These are phyloP conservation scores for Listrodromus nycthemerus DNA, from an alignment of 2,888 invertebrate species.

Conservation along the genomic window DNA sequence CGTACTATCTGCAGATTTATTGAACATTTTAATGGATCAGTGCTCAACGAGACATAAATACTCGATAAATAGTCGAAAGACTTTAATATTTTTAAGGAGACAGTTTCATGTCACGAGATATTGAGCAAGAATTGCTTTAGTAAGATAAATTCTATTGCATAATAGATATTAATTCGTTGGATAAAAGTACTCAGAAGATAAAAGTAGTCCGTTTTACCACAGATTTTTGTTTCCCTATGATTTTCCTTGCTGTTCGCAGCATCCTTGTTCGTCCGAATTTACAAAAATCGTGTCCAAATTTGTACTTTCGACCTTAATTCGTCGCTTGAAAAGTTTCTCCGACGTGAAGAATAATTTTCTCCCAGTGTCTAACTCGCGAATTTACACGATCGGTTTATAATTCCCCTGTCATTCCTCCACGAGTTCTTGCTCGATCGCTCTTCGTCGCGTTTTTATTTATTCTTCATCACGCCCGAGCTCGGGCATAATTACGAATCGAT, in stretches of 20 bases:
- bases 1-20: background rate
- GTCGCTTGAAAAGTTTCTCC: no score
- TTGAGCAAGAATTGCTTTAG: background rate
- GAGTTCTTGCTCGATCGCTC: constrained; percentile 17
- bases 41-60: background rate
- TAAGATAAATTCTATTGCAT: background rate
- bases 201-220: background rate
- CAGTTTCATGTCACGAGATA: background rate
- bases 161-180: no score
- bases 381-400: background rate
- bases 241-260: background rate
- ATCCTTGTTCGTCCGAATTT: background rate
- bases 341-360: background rate
- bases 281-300: background rate
- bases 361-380: background rate
- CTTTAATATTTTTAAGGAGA: background rate
- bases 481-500: constrained; percentile 76
- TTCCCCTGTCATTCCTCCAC: constrained; percentile 5
- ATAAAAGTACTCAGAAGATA: background rate
- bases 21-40: constrained; percentile 4
- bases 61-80: background rate
- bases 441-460: constrained; percentile 40
- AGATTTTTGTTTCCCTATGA: background rate
- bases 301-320: background rate
- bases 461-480: constrained; percentile 45